Percentiles rank a stretch among this genome's conserved stretches.
Conservation (phyloP, 2,797 vertebrate species). For the Pangasius krempfi region DNA sequence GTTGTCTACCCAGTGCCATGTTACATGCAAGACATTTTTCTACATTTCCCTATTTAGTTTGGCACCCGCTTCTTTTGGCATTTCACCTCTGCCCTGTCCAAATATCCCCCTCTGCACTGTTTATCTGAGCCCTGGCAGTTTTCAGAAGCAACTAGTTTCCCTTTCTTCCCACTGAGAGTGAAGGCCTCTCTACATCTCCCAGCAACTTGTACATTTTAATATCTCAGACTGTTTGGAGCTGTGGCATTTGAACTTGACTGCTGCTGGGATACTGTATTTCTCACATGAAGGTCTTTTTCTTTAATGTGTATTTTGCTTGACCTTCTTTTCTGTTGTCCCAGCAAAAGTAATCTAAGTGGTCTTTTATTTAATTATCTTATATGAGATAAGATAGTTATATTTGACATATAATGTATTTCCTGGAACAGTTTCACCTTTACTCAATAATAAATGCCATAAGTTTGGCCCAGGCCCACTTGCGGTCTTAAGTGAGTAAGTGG, state of each 20-base stretch:
- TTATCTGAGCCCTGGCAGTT: conserved; percentile 46
- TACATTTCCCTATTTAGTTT: conserved; percentile 60
- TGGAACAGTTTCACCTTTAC: conserved; percentile 10
- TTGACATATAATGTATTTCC: background rate
- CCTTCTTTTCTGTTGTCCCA: conserved; percentile 14
- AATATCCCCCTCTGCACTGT: conserved; percentile 55
- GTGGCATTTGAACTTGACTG: conserved; percentile 42
- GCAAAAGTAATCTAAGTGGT: background rate
- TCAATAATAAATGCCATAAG: background rate
- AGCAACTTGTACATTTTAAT: conserved; percentile 58
- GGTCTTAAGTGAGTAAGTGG: conserved; percentile 1
- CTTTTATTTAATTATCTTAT: background rate
- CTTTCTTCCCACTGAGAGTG: conserved; percentile 42
- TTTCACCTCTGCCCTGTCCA: conserved; percentile 59
- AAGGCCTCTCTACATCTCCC: conserved; percentile 50
- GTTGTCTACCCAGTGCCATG: conserved; percentile 50
- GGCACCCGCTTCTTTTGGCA: conserved; percentile 52
- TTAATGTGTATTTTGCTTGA: conserved; percentile 22
- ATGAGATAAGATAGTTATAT: conserved; percentile 1
- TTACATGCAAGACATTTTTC: conserved; percentile 48
- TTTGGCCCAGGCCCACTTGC: background rate
- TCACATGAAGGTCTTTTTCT: conserved; percentile 28
- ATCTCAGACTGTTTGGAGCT: conserved; percentile 33
- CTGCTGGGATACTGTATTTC: conserved; percentile 42
- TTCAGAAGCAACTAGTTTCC: conserved; percentile 49